These are phyloP conservation scores for Eledona agricola DNA, from an alignment of 2,888 invertebrate species.

Conservation along the genomic window DNA sequence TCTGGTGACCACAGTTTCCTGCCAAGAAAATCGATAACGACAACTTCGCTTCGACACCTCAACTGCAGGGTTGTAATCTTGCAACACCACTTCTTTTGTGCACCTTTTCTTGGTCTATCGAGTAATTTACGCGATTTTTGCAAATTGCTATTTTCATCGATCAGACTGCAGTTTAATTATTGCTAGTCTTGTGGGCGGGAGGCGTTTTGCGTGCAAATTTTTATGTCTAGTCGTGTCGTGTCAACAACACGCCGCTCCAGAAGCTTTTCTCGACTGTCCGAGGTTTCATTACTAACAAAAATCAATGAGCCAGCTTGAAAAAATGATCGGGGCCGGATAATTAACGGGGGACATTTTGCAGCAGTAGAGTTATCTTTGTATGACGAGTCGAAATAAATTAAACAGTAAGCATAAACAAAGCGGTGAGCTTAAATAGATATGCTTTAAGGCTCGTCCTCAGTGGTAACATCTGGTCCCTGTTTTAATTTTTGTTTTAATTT, in stretches of 20 bases:
- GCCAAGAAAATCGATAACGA: constrained; percentile 28
- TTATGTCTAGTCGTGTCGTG: too few species aligned
- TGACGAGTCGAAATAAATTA: constrained; percentile 53
- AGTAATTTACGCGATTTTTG: constrained; percentile 5
- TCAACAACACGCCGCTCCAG: too few species aligned
- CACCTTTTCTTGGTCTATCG: constrained; percentile 13
- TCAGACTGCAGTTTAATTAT: too few species aligned
- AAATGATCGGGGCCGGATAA: constrained; percentile 28
- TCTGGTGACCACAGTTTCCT: constrained; percentile 34
- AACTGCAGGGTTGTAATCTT: constrained; percentile 24
- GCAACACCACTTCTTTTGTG: too few species aligned
- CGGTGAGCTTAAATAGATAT: constrained; percentile 55
- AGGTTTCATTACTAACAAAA: too few species aligned
- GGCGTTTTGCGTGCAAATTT: too few species aligned
- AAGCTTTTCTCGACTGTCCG: too few species aligned
- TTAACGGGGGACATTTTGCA: constrained; percentile 36
- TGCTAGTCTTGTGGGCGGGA: too few species aligned
- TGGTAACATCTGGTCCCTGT: too few species aligned
- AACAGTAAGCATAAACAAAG: constrained; percentile 59
- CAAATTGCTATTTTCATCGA: too few species aligned
- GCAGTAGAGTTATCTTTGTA: constrained; percentile 49
- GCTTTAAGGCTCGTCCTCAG: too few species aligned
- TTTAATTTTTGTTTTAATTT: too few species aligned
- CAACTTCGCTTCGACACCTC: constrained; percentile 27
- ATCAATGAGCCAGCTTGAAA: constrained; percentile 19